phyloP scores from a whole-genome alignment of 2,888 invertebrate genomes.

The Crematogaster levior region DNA sequence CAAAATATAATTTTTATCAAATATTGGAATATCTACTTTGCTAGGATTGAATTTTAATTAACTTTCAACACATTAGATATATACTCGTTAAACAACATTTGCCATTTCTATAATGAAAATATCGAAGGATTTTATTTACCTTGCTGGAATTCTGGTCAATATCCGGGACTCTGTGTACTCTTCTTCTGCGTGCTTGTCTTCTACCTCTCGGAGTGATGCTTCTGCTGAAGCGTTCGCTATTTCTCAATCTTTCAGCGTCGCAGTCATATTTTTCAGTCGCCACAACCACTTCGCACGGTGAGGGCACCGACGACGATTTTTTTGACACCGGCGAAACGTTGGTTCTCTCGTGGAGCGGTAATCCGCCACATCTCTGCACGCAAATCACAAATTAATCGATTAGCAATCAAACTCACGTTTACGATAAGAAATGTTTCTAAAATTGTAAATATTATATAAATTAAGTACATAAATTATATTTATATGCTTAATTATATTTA shows the following conservation, averaged over 20 bases:
- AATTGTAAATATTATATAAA: too few relatives aligned
- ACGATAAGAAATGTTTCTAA: not conserved
- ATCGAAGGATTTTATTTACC: conserved; percentile 66
- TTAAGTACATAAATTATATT: not conserved
- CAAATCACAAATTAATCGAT: conserved; percentile 15
- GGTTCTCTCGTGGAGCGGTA: conserved; percentile 83
- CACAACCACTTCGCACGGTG: conserved; percentile 80
- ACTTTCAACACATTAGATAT: not conserved
- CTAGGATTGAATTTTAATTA: not conserved
- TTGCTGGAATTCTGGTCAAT: conserved; percentile 80
- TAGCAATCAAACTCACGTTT: conserved; percentile 8
- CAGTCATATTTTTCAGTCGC: conserved; percentile 86
- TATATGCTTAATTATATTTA: too few relatives aligned
- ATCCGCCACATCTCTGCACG: conserved; percentile 81
- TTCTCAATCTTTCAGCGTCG: conserved; percentile 89
- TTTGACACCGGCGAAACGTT: conserved; percentile 83
- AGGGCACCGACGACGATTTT: conserved; percentile 79
- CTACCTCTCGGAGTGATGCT: conserved; percentile 88
- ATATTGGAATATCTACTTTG: conserved; percentile 6
- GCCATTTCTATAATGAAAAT: not conserved
- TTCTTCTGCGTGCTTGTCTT: conserved; percentile 81
- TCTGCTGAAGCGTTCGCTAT: conserved; percentile 89
- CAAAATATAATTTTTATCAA: not conserved
- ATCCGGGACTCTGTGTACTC: conserved; percentile 77
- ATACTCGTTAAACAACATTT: not conserved